Percentiles rank a stretch among this genome's conserved stretches.
These are phyloP conservation scores for Pristionchus maxplancki DNA, from an alignment of 2,888 invertebrate species.

Conservation along the genomic window DNA sequence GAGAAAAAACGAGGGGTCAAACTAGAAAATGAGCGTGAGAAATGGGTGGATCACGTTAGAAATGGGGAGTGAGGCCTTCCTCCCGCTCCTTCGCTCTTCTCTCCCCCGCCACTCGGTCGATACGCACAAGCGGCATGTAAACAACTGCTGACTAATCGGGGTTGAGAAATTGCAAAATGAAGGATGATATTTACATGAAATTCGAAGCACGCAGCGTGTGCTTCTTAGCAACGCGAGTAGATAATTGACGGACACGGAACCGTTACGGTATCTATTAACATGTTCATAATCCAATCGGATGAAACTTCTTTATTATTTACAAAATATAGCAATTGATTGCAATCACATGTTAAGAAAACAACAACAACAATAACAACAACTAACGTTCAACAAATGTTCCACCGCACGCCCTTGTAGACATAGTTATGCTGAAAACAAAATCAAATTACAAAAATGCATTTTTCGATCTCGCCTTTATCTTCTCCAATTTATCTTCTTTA, in stretches of 20 bases:
- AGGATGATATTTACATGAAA: background rate
- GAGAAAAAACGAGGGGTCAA: background rate
- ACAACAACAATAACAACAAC: background rate
- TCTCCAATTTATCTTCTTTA: background rate
- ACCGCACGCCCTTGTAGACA: background rate
- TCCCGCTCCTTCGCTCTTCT: background rate
- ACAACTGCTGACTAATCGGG: background rate
- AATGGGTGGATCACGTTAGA: background rate
- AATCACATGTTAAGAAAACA: background rate
- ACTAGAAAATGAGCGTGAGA: background rate
- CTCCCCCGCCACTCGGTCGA: background rate
- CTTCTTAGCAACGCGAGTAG: no score
- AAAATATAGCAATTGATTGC: no score
- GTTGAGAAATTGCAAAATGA: background rate
- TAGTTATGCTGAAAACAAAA: background rate
- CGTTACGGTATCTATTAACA: no score
- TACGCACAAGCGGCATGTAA: conserved; percentile 4
- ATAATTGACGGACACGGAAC: no score
- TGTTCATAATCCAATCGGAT: no score
- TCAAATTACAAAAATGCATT: background rate
- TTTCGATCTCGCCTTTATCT: background rate
- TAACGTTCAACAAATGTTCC: background rate
- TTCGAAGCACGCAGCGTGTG: background rate
- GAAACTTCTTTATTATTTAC: no score
- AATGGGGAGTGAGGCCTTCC: background rate